These are phyloP conservation scores for Premnoplex brunnescens DNA, from an alignment of 2,797 vertebrate species.

Conservation along the genomic window DNA sequence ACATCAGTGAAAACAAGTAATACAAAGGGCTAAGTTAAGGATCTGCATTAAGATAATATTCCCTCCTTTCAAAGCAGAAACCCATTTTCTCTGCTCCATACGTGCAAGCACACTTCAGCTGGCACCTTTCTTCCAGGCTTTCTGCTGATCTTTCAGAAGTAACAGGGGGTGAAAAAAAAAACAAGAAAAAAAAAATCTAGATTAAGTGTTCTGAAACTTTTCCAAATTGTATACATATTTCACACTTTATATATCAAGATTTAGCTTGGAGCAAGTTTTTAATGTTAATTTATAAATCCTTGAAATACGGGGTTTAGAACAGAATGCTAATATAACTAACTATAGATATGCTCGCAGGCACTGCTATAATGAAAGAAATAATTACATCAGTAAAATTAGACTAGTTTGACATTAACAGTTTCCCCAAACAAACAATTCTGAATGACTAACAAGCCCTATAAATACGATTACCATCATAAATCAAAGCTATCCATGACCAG, in stretches of 20 bases:
- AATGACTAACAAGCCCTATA: conserved; percentile 60
- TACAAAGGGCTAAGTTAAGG: background rate
- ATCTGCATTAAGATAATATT: background rate
- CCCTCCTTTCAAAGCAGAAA: background rate
- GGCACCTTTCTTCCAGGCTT: background rate
- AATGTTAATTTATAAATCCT: conserved; percentile 35
- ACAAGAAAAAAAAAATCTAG: no score
- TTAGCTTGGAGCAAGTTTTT: conserved; percentile 24
- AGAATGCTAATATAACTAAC: conserved; percentile 7
- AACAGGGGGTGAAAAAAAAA: accelerated
- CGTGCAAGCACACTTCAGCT: background rate
- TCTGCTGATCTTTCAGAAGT: background rate
- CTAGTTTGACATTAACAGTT: conserved; percentile 64
- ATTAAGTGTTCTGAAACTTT: background rate
- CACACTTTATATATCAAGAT: background rate
- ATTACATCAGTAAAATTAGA: conserved; percentile 70
- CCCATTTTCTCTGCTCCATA: background rate
- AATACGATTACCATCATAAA: conserved; percentile 55
- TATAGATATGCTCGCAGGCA: conserved; percentile 32
- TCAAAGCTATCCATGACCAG: conserved; percentile 24
- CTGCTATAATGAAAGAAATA: conserved; percentile 60
- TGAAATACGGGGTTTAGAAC: background rate
- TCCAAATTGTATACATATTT: background rate
- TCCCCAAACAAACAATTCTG: conserved; percentile 59
- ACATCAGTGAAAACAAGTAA: background rate